Evolutionary conservation across 2,888 invertebrate genomes (phyloP), one percentile per base, ranked within the genome.

Genomic region (Erebia ligea): DNA sequence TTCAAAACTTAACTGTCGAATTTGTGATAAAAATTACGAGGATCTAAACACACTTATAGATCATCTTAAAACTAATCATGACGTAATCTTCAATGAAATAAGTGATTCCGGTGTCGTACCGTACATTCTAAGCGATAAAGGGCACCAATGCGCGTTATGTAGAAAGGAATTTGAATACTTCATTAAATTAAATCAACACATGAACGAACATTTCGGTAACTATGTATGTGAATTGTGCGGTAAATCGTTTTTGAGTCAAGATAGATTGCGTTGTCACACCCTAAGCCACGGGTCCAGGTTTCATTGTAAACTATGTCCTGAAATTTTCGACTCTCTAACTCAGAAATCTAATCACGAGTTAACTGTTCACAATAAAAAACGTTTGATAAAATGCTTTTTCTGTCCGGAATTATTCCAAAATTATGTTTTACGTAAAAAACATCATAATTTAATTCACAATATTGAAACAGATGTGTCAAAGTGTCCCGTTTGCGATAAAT

Each of bases 211-310:
- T 71, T 93, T 77, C 65, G 89, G 88, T 0, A 83, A 81, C 68
- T 92, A 88, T 45, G 82, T 92, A 0, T 93, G 93, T 69, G 92
- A 92, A 50, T 48, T 82, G 0, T 93, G 93, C 65, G 93, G 93
- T 0, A 92, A 91, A 69, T 87, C 87, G 0, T 93, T 92, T 54
- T 67, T 92, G 0, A 91, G 87, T 69, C 85, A 86, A 15, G 88
- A 87, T 13, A 76, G 93, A 0, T 70, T 93, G 9, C 74, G 90
- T 10, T 86, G 86, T n/a, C 93, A 93, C 70, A 73, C 82, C 0
- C 48, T 86, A 0, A 81, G 82, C 0, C 93, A 93, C 73, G 86
- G 86, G 0, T 81, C 88, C 0, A 78, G 82, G 0, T 90, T 87
- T 61, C 83, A 80, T 8, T 93, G 93, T 72, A 84, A 79, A 4